Base-by-base conservation (phyloP, 2,797 vertebrate genomes). In the Lepidocolaptes lacrymiger region DNA sequence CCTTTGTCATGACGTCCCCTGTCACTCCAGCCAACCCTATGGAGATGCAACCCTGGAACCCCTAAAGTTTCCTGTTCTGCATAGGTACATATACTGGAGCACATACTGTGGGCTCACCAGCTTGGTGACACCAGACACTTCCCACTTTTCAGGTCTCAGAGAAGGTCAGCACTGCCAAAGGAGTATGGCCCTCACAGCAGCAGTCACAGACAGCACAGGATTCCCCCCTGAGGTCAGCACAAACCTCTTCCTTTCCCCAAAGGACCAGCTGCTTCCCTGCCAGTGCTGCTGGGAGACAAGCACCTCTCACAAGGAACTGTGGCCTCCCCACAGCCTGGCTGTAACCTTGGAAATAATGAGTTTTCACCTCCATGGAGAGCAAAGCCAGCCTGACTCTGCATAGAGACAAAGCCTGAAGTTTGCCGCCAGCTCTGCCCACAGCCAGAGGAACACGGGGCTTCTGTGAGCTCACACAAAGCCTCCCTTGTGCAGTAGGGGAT, bases 401-500 rank as follows among this genome's bases (percentile, higher is more conserved):
- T 1, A 2, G 84, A 91, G 64, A 92, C 87, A 91, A 92, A 92
- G 72, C 77, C 61, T 5, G 0, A 37, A 80, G 73, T 63, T 75
- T 78, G 67, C 62, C 61, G 43, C 82, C 79, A 88, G 86, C 83
- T 77, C 91, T 91, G 77, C 88, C 77, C 73, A 36, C 69, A 61
- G 83, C 48, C 18, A 88, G 77, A 62, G 13, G 55, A 93, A 79
- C 89, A 68, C 4, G 15, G 62, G 3, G 3, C 83, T 88, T 63
- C 63, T 64, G 79, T 73, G 64, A 88, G 80, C 76, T 76, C 12
- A 2, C 66, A 93, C 84, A 91, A 91, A 96, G 91, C 61, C 61
- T 58, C 55, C 52, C 91, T 92, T 92, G 91, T 86, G 87, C 48
- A 66, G 39, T n/a, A 77, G 64, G 34, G 37, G 72, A 93, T 88